Conservation (phyloP, 2,113 vertebrate species). For the Zosterops hypoxanthus region DNA sequence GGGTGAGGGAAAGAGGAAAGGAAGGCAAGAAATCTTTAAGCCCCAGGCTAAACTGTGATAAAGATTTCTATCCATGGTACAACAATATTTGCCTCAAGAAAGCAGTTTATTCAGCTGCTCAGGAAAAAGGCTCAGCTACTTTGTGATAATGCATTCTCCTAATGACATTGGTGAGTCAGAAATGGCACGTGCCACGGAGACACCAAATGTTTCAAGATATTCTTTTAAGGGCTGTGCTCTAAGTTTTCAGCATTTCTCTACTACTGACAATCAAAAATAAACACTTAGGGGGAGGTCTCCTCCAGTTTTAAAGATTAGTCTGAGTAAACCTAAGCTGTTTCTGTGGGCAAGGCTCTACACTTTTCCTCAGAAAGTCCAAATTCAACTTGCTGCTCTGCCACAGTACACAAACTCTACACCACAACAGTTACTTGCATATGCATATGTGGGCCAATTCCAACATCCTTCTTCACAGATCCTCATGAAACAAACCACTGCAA, state of each 20-base stretch:
- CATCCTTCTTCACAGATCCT: background rate
- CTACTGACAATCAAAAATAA: background rate
- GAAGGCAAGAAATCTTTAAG: conserved; percentile 29
- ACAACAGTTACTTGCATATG: background rate
- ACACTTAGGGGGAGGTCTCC: background rate
- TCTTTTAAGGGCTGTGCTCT: background rate
- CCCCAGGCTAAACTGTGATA: background rate
- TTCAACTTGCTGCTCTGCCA: background rate
- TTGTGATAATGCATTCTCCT: conserved; percentile 12
- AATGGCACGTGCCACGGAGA: background rate
- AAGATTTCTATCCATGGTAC: background rate
- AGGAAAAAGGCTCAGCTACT: background rate
- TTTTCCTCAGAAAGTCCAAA: background rate
- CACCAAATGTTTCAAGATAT: background rate
- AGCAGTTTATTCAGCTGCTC: conserved; percentile 51
- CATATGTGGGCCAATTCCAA: background rate
- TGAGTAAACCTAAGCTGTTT: background rate
- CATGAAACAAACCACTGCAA: background rate
- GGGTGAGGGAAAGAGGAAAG: background rate
- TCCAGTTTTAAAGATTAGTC: background rate
- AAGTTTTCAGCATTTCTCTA: background rate
- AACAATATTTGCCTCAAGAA: conserved; percentile 43
- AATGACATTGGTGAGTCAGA: background rate
- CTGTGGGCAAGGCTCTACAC: background rate
- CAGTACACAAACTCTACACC: background rate